Conservation (phyloP, 2,113 vertebrate species). For the Aix galericulata region DNA sequence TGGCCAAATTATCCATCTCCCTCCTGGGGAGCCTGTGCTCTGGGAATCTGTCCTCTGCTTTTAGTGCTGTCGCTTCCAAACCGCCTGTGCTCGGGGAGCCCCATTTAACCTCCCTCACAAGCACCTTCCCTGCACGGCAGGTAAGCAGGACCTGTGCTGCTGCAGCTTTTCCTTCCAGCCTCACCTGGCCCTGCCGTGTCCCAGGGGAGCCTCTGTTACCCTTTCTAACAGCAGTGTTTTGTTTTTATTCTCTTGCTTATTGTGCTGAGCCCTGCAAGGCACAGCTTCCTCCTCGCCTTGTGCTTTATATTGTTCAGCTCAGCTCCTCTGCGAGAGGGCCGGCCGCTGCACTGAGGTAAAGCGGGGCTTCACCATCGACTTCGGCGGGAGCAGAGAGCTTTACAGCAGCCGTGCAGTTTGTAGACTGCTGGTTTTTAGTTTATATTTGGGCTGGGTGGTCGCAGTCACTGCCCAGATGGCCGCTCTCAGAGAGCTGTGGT, state of each 20-base stretch:
- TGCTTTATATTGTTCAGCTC: constrained; percentile 1
- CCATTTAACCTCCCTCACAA: not conserved
- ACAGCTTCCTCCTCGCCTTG: not conserved
- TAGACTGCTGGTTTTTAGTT: not conserved
- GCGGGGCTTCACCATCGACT: not conserved
- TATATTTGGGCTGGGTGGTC: not conserved
- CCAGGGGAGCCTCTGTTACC: not conserved
- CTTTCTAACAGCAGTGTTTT: not conserved
- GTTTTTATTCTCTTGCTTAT: not conserved
- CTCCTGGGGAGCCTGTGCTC: not conserved
- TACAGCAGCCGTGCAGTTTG: not conserved
- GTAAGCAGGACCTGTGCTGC: not conserved
- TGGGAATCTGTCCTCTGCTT: not conserved
- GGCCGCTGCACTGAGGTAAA: not conserved
- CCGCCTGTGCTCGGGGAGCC: not conserved
- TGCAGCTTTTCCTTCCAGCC: not conserved
- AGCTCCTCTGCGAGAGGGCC: not conserved
- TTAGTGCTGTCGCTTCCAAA: not conserved
- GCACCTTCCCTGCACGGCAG: not conserved
- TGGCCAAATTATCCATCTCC: not conserved
- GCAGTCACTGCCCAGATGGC: not conserved
- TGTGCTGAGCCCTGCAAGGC: not conserved
- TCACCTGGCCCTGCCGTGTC: not conserved
- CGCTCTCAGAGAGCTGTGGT: not conserved
- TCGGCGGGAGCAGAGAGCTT: not conserved